These are phyloP conservation scores for Brienomyrus brachyistius DNA, from an alignment of 2,113 vertebrate species.

Conservation along the genomic window DNA sequence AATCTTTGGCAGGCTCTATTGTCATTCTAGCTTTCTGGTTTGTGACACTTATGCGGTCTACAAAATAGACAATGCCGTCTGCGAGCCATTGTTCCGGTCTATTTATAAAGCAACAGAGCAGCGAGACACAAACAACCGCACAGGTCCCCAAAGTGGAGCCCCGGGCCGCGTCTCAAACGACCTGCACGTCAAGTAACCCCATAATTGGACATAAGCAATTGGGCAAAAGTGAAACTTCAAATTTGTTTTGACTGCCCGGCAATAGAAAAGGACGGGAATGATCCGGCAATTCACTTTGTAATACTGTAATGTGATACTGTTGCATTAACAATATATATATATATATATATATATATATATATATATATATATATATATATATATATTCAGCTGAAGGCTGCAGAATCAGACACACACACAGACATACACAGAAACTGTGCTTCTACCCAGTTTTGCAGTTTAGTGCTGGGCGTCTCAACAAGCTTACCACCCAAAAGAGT, in stretches of 20 bases:
- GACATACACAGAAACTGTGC: not conserved
- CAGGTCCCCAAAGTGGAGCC: constrained; percentile 41
- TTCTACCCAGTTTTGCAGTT: not conserved
- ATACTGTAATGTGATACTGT: not conserved
- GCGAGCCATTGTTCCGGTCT: constrained; percentile 40
- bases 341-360: not conserved
- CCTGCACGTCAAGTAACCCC: constrained; percentile 32
- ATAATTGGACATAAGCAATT: constrained; percentile 34
- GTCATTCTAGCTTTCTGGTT: constrained; percentile 37
- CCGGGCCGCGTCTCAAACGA: constrained; percentile 34
- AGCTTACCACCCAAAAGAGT: not conserved
- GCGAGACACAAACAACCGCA: constrained; percentile 42
- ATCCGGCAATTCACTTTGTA: constrained; percentile 21
- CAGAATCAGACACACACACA: not conserved
- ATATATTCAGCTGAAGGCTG: not conserved
- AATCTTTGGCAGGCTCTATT: constrained; percentile 35
- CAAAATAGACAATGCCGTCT: constrained; percentile 44
- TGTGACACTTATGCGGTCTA: constrained; percentile 40
- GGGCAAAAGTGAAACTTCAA: constrained; percentile 34
- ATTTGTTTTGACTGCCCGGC: constrained; percentile 38
- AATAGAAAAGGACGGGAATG: constrained; percentile 13
- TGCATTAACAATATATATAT: not conserved
- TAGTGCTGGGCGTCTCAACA: not conserved
- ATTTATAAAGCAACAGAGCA: constrained; percentile 42
- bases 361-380: not conserved